Base-by-base conservation (phyloP, 2,888 invertebrate species). In the Cerceris rybyensis region DNA sequence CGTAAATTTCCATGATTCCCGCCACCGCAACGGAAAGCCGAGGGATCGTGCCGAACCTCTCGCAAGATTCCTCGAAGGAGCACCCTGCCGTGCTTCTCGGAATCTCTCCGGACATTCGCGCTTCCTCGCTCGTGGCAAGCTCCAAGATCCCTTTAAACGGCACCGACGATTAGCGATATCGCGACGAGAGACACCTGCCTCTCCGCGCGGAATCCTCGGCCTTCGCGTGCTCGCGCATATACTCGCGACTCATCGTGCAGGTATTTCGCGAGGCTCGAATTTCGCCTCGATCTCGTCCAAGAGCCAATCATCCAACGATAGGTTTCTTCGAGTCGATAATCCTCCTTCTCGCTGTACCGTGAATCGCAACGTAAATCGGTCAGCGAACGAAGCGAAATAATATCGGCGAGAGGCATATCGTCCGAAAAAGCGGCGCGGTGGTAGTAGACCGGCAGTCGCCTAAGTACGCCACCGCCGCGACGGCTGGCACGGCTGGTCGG, bases 401-500 rank as follows among this genome's bases (percentile, higher is more conserved):
- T 28, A 28, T 77, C 70, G 77, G 77, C 57, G 69, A 55, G 50
- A 61, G 66, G 60, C 61, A 63, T 70, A 82, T 75, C 70, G 65
- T 68, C 65, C 70, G 80, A 72, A 67, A 80, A 71, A 83, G 74
- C 78, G 75, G 55, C 64, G 75, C 52, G 68, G 74, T 73, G 70
- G 74, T 77, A 78, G 81, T 78, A 85, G 85, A 85, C 85, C 86
- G 80, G 77, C 81, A 86, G 87, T 86, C 84, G 82, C 77, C 87
- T 88, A 87, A 80, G 88, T 89, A 90, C 90, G 91, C 90, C 90
- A 87, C 90, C 90, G 91, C 90, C 90, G 87, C 90, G 87, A 89
- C 89, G 92, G 92, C 92, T 91, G 90, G 91, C 91, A 89, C 86
- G 83, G 78, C 85, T 85, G 87, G 85, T 88, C 89, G 90, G 86